These are phyloP conservation scores for Manis crassicaudata DNA, from an alignment of 2,797 vertebrate genomes.

Conservation along the genomic window DNA sequence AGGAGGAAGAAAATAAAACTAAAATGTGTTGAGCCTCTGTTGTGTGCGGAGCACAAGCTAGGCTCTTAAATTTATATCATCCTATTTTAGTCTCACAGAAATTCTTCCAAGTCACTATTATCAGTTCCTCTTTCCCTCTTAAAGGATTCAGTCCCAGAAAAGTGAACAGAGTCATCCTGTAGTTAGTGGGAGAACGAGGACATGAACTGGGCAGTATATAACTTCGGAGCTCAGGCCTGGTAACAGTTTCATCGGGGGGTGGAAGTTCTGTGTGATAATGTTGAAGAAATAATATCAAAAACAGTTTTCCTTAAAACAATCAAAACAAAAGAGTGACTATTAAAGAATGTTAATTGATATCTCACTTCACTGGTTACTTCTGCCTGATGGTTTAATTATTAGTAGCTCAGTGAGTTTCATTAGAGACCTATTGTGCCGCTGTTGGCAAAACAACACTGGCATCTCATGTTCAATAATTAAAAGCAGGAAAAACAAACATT, in stretches of 20 bases:
- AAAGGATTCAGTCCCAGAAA: not conserved
- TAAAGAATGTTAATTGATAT: conserved; percentile 84
- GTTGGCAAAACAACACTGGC: conserved; percentile 88
- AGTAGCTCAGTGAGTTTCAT: conserved; percentile 86
- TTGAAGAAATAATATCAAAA: conserved; percentile 60
- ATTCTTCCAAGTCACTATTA: not conserved
- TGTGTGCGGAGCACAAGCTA: not conserved
- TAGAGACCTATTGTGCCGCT: conserved; percentile 88
- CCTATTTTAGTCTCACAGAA: not conserved
- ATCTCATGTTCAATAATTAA: conserved; percentile 88
- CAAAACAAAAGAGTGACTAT: conserved; percentile 76
- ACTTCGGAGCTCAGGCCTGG: not conserved
- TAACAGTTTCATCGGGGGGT: conserved; percentile 25
- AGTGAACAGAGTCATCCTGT: not conserved
- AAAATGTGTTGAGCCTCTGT: not conserved
- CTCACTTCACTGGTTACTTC: conserved; percentile 83
- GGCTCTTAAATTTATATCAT: not conserved
- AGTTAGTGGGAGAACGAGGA: not conserved
- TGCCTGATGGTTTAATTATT: conserved; percentile 86
- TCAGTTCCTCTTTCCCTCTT: not conserved
- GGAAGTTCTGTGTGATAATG: not conserved
- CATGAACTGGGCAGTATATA: not conserved
- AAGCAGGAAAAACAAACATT: conserved; percentile 89
- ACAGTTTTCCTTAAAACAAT: conserved; percentile 65
- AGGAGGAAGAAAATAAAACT: not conserved